Percentiles rank a stretch among this genome's conserved stretches.
Conservation (phyloP, 2,113 vertebrate genomes). For the Megaceryle torquata region DNA sequence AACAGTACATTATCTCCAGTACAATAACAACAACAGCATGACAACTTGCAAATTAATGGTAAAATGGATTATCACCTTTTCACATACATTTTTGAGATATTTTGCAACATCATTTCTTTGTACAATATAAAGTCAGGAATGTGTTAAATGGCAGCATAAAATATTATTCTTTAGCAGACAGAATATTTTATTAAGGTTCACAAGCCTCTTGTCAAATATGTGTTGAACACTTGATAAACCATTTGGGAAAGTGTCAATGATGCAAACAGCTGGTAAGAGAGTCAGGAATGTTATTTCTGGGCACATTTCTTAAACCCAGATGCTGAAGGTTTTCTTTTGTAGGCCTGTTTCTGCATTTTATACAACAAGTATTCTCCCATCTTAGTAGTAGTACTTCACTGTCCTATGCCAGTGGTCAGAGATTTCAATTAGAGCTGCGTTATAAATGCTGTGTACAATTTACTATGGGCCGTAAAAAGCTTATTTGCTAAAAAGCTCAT, state of each 20-base stretch:
- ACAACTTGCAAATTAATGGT: slow-evolving; percentile 46
- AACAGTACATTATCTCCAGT: background rate
- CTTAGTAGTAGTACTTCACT: background rate
- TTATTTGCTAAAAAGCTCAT: background rate
- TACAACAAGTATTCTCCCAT: background rate
- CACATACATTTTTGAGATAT: background rate
- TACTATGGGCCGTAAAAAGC: background rate
- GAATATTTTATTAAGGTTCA: background rate
- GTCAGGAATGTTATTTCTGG: background rate
- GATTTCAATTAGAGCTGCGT: background rate
- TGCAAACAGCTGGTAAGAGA: background rate
- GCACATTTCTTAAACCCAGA: background rate
- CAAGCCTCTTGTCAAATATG: background rate
- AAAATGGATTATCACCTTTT: slow-evolving; percentile 16
- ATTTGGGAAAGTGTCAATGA: background rate
- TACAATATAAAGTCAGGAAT: background rate
- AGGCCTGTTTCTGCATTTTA: background rate
- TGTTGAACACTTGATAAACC: background rate
- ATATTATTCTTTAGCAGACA: background rate
- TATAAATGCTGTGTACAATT: background rate
- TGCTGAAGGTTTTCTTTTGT: background rate
- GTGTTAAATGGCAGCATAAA: slow-evolving; percentile 28
- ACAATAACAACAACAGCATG: background rate
- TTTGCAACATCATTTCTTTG: background rate
- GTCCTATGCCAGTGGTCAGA: background rate